Percentiles rank a stretch among this genome's conserved stretches.
These are phyloP conservation scores for Morelia viridis DNA, from an alignment of 2,797 vertebrate species.

Conservation along the genomic window DNA sequence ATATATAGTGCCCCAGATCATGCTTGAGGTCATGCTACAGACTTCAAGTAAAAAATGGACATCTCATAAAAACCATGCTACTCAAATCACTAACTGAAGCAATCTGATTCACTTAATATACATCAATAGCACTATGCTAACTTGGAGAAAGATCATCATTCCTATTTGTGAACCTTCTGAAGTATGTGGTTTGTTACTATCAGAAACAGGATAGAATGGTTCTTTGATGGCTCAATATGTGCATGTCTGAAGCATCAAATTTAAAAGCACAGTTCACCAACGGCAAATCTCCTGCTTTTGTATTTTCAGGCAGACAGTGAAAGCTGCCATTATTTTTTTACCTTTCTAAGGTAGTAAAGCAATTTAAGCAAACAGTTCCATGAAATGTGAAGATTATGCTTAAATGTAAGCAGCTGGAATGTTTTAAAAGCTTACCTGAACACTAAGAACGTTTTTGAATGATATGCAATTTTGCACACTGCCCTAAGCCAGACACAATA, in stretches of 20 bases:
- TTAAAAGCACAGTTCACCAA: background rate
- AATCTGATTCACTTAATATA: background rate
- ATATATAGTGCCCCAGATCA: background rate
- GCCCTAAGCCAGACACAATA: background rate
- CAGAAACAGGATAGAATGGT: background rate
- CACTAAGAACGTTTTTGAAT: background rate
- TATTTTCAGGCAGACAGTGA: background rate
- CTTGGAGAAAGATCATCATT: background rate
- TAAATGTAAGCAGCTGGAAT: background rate
- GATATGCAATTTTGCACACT: background rate
- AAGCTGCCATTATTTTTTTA: background rate
- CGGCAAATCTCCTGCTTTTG: background rate
- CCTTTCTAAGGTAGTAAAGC: background rate
- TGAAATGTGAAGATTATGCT: background rate
- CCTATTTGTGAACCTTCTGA: background rate
- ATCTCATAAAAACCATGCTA: background rate
- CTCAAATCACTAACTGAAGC: background rate
- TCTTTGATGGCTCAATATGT: background rate
- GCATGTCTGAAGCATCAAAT: background rate
- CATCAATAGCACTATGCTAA: background rate
- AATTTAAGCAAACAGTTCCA: background rate
- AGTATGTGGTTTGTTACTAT: background rate
- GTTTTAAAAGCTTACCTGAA: background rate
- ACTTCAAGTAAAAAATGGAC: background rate
- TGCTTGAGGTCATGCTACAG: background rate